Percentiles rank a stretch among this genome's conserved stretches.
These are phyloP conservation scores for Calonectris borealis DNA, from an alignment of 2,113 vertebrate genomes.

Conservation along the genomic window DNA sequence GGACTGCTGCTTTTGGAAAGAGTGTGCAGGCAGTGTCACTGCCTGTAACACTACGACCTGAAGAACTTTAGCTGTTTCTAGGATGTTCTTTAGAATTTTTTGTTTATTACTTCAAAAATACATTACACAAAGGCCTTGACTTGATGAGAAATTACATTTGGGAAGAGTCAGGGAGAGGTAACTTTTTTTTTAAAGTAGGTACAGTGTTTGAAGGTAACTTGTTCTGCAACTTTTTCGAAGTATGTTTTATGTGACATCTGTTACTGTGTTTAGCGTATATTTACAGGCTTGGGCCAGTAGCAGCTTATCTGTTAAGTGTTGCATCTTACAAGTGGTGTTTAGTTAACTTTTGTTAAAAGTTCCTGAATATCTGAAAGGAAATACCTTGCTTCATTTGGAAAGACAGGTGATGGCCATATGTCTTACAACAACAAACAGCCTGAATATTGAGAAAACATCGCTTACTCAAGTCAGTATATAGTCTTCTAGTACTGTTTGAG, in stretches of 20 bases:
- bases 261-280: background rate
- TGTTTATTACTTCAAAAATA: background rate
- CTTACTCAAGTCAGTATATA: background rate
- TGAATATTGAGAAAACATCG: background rate
- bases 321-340: background rate
- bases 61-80: background rate
- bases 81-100: background rate
- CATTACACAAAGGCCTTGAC: background rate
- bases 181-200: background rate
- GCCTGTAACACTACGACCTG: background rate
- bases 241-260: background rate
- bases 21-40: background rate
- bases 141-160: background rate
- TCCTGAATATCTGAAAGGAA: background rate
- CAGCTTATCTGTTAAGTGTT: background rate
- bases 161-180: background rate
- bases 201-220: background rate
- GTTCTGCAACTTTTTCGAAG: background rate
- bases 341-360: background rate
- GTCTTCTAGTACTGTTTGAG: background rate
- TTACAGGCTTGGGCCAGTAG: background rate
- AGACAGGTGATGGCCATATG: background rate
- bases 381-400: background rate
- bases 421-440: background rate
- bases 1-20: background rate